Percentiles rank a stretch among this genome's conserved stretches.
phyloP scores from a whole-genome alignment of 2,888 invertebrate species.

The Alviniconcha strummeri region DNA sequence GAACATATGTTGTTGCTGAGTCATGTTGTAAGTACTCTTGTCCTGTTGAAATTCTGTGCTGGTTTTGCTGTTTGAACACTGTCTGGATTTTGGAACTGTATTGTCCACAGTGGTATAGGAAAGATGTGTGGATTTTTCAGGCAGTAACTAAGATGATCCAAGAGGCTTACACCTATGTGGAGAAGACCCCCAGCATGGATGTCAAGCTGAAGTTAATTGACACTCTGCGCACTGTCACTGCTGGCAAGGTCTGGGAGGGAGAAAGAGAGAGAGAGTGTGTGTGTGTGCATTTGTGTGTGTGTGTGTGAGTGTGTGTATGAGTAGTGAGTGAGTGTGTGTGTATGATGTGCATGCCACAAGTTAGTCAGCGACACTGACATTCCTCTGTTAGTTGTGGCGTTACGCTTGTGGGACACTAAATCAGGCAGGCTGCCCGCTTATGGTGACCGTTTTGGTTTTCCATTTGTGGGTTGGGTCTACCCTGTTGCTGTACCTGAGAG shows the following conservation, averaged over 20 bases:
- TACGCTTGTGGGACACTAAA: not conserved
- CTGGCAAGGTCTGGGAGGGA: constrained; percentile 87
- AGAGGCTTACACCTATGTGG: constrained; percentile 94
- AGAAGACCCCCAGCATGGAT: constrained; percentile 92
- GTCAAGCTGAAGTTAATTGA: constrained; percentile 95
- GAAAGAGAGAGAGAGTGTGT: not conserved
- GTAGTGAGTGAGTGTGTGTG: no score
- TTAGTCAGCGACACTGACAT: constrained; percentile 4
- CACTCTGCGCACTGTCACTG: constrained; percentile 94
- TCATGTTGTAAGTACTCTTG: no score
- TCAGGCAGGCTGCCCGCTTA: not conserved
- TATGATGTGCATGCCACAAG: not conserved
- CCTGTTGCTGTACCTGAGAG: not conserved
- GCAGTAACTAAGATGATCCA: constrained; percentile 94
- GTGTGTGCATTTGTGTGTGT: not conserved
- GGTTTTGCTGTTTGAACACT: no score
- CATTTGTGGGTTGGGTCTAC: not conserved
- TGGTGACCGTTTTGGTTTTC: constrained; percentile 5
- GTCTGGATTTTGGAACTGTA: no score
- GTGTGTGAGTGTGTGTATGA: not conserved
- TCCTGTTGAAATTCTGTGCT: no score
- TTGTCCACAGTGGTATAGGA: no score
- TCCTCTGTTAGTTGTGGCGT: not conserved
- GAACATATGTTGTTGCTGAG: no score
- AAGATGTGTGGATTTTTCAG: constrained; percentile 74